Conservation (phyloP, 2,797 vertebrate genomes). For the Sternotherus odoratus region DNA sequence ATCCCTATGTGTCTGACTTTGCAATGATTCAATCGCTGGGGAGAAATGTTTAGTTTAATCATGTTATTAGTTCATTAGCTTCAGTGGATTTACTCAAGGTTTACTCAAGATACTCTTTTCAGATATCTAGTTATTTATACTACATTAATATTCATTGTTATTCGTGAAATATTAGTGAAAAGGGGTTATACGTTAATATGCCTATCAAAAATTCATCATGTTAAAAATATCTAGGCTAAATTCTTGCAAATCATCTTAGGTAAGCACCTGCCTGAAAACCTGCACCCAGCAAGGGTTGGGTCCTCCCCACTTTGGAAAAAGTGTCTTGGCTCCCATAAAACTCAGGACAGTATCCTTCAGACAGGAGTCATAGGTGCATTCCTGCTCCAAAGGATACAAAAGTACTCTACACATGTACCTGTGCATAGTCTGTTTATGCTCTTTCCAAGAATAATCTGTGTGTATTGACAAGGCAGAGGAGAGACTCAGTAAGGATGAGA, state of each 20-base stretch:
- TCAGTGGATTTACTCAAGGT: too few relatives aligned
- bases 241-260: neutral
- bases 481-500: neutral
- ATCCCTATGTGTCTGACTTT: too few relatives aligned
- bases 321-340: neutral
- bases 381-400: neutral
- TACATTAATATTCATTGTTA: too few relatives aligned
- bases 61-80: too few relatives aligned
- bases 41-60: too few relatives aligned
- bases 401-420: neutral
- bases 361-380: neutral
- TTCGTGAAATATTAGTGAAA: too few relatives aligned
- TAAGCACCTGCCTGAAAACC: neutral
- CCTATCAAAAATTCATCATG: too few relatives aligned
- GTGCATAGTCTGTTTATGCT: neutral
- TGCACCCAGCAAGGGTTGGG: neutral
- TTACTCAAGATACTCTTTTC: too few relatives aligned
- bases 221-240: too few relatives aligned
- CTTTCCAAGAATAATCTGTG: neutral
- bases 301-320: neutral
- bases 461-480: neutral
- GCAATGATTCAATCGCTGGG: too few relatives aligned
- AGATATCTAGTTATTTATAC: too few relatives aligned
- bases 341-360: neutral
- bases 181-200: too few relatives aligned